These are phyloP conservation scores for Drosophila cracens DNA, from an alignment of 2,888 invertebrate species.

Conservation along the genomic window DNA sequence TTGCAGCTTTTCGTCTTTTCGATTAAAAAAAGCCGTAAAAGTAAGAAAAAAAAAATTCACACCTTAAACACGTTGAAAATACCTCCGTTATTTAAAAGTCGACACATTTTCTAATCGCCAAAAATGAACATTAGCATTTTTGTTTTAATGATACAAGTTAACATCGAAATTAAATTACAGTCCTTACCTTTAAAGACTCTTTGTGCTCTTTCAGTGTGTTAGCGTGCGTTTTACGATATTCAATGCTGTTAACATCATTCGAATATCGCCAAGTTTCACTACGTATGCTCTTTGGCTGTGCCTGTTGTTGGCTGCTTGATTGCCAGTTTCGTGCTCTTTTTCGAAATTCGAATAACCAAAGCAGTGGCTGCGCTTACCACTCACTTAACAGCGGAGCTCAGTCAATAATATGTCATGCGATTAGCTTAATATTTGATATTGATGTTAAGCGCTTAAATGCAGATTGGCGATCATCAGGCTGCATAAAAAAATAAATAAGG, in stretches of 20 bases:
- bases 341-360: slow-evolving; percentile 50
- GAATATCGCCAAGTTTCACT: slow-evolving; percentile 64
- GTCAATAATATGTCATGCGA: slow-evolving; percentile 5
- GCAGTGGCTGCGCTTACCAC: slow-evolving; percentile 4
- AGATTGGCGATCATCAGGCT: slow-evolving; percentile 22
- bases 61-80: background rate
- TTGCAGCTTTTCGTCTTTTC: background rate
- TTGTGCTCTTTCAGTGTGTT: slow-evolving; percentile 2
- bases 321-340: slow-evolving; percentile 19
- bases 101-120: background rate
- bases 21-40: background rate
- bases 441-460: slow-evolving; percentile 16
- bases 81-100: background rate
- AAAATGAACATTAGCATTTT: background rate
- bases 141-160: background rate
- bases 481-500: background rate
- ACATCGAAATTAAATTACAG: background rate
- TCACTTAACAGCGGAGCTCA: slow-evolving; percentile 16
- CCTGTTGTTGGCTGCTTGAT: background rate
- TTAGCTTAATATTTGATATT: slow-evolving; percentile 10
- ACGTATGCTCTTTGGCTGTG: slow-evolving; percentile 24
- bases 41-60: background rate
- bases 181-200: slow-evolving; percentile 2
- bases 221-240: slow-evolving; percentile 41
- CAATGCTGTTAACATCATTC: slow-evolving; percentile 27